These are phyloP conservation scores for Graphium colonna DNA, from an alignment of 2,888 invertebrate species.

Conservation along the genomic window DNA sequence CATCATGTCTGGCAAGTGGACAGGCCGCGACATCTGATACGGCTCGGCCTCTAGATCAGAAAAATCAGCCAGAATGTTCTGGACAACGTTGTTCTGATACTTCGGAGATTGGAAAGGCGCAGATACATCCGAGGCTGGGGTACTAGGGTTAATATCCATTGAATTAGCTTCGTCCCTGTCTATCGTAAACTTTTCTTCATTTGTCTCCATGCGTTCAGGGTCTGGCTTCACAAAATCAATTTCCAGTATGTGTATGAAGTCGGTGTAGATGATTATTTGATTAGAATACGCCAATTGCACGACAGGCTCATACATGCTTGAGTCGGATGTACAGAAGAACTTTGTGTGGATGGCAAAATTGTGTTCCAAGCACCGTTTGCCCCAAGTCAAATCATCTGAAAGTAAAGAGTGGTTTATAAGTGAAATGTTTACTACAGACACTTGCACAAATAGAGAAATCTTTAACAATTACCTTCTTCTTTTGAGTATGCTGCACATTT, in stretches of 20 bases:
- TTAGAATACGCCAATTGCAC: slow-evolving; percentile 85
- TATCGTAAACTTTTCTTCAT: slow-evolving; percentile 57
- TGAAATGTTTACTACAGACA: slow-evolving; percentile 2
- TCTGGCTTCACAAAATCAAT: slow-evolving; percentile 76
- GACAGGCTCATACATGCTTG: slow-evolving; percentile 86
- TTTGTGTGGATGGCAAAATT: slow-evolving; percentile 95
- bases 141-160: slow-evolving; percentile 57
- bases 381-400: slow-evolving; percentile 78
- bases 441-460: background rate
- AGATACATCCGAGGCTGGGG: slow-evolving; percentile 62
- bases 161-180: slow-evolving; percentile 61
- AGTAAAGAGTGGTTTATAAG: slow-evolving; percentile 21
- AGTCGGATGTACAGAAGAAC: slow-evolving; percentile 93
- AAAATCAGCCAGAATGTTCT: slow-evolving; percentile 82
- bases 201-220: slow-evolving; percentile 48
- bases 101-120: slow-evolving; percentile 73
- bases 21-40: slow-evolving; percentile 61
- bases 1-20: slow-evolving; percentile 67
- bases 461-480: slow-evolving; percentile 60
- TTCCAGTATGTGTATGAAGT: slow-evolving; percentile 90
- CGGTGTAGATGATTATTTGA: slow-evolving; percentile 90
- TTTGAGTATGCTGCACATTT: slow-evolving; percentile 79
- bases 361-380: slow-evolving; percentile 90
- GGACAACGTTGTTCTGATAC: slow-evolving; percentile 78
- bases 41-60: slow-evolving; percentile 81